phyloP scores from a whole-genome alignment of 1,140 invertebrate genomes.

The Halesus radiatus region DNA sequence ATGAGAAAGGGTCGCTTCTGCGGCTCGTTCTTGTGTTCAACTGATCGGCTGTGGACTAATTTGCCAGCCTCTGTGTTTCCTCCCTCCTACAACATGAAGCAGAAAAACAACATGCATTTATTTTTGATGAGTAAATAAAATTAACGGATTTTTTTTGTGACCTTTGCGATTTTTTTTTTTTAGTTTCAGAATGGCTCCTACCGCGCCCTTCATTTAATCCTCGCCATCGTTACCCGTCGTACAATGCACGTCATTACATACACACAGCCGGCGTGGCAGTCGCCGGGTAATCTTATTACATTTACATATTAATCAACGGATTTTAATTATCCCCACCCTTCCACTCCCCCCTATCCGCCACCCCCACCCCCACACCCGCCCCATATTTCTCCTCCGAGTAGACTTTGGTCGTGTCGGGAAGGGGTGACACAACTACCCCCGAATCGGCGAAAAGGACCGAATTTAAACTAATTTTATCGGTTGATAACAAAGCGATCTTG shows the following conservation, averaged over 20 bases:
- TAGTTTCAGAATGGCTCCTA: not conserved
- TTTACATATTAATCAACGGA: constrained; percentile 98
- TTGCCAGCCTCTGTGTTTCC: too few relatives aligned
- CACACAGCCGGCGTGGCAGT: constrained; percentile 54
- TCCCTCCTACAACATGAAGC: not conserved
- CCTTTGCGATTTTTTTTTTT: not conserved
- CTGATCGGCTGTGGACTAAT: too few relatives aligned
- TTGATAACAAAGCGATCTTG: constrained; percentile 8
- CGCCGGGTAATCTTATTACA: constrained; percentile 92
- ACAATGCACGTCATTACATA: constrained; percentile 58
- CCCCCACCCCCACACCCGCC: constrained; percentile 53
- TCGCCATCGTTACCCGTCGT: not conserved
- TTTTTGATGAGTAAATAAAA: not conserved
- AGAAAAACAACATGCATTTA: not conserved
- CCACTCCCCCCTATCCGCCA: constrained; percentile 59
- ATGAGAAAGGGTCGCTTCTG: too few relatives aligned
- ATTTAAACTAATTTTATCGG: constrained; percentile 40
- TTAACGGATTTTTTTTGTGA: not conserved
- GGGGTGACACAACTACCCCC: constrained; percentile 23
- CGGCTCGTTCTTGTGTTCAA: too few relatives aligned
- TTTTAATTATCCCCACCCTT: constrained; percentile 89
- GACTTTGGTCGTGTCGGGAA: constrained; percentile 19
- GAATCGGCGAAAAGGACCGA: constrained; percentile 33
- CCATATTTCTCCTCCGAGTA: not conserved
- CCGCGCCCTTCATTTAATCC: not conserved